Conservation (phyloP, 2,113 vertebrate genomes). For the Rhinogobius similis region DNA sequence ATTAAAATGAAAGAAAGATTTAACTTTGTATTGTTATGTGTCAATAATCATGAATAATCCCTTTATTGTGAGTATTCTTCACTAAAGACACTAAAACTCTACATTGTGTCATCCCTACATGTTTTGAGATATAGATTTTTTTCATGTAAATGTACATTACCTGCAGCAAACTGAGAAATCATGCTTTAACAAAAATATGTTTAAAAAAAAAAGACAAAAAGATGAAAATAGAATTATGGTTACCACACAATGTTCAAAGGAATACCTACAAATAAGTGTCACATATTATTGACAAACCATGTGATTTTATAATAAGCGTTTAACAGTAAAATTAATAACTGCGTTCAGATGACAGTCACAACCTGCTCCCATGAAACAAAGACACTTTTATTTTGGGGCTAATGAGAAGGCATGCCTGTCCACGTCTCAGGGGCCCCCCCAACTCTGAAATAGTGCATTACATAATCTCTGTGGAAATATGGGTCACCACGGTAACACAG, state of each 20-base stretch:
- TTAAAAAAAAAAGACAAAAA: neutral
- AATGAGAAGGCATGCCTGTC: constrained; percentile 3
- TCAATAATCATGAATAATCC: too few relatives aligned
- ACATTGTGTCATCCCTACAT: too few relatives aligned
- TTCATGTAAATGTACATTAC: too few relatives aligned
- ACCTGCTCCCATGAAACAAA: neutral
- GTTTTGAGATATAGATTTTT: too few relatives aligned
- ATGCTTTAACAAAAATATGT: too few relatives aligned
- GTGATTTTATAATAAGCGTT: neutral
- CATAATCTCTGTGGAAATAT: neutral
- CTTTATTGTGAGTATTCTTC: too few relatives aligned
- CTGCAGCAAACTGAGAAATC: too few relatives aligned
- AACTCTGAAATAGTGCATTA: neutral
- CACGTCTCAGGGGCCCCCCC: neutral
- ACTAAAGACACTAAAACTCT: too few relatives aligned
- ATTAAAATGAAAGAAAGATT: too few relatives aligned
- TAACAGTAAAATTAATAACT: neutral
- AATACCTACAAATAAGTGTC: too few relatives aligned
- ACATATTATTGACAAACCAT: neutral
- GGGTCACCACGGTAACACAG: neutral
- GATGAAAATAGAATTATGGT: neutral
- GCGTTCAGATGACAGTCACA: neutral
- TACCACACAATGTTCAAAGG: too few relatives aligned
- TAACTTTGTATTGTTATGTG: too few relatives aligned
- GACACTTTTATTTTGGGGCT: neutral